These are phyloP conservation scores for Oscheius onirici DNA, from an alignment of 2,888 invertebrate species.

Conservation along the genomic window DNA sequence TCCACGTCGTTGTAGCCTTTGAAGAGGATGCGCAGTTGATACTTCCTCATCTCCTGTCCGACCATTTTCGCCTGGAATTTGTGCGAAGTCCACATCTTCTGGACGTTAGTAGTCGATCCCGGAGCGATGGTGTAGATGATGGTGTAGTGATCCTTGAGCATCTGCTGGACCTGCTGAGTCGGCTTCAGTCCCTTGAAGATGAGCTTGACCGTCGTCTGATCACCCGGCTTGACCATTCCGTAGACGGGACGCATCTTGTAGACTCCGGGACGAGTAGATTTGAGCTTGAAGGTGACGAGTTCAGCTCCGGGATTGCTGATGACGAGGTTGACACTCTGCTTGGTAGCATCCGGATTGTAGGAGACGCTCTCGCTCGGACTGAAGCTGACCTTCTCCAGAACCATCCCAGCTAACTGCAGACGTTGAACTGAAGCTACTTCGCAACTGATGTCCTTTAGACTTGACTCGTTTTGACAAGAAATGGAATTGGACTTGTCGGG, in stretches of 20 bases:
- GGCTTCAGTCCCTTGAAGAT: constrained; percentile 31
- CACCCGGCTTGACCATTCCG: too few relatives aligned
- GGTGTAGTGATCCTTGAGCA: neutral
- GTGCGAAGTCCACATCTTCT: constrained; percentile 26
- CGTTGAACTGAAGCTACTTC: too few relatives aligned
- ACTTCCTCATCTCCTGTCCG: constrained; percentile 12
- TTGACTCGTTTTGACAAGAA: too few relatives aligned
- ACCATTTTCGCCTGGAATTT: neutral
- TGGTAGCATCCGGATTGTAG: constrained; percentile 5
- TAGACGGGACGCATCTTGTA: constrained; percentile 55
- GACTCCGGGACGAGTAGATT: constrained; percentile 42
- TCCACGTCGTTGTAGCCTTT: constrained; percentile 7
- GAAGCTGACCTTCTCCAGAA: constrained; percentile 9
- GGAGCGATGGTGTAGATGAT: neutral
- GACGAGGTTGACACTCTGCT: neutral
- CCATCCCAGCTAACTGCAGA: neutral
- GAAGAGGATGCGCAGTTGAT: neutral
- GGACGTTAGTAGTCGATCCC: neutral
- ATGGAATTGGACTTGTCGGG: too few relatives aligned
- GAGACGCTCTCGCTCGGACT: neutral
- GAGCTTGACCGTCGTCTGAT: constrained; percentile 5
- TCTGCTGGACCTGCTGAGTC: neutral
- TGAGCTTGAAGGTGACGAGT: constrained; percentile 46
- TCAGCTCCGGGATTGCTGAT: neutral
- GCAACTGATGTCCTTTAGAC: too few relatives aligned